These are phyloP conservation scores for Stegophylla sp. DNA, from an alignment of 2,888 invertebrate species.

Conservation along the genomic window DNA sequence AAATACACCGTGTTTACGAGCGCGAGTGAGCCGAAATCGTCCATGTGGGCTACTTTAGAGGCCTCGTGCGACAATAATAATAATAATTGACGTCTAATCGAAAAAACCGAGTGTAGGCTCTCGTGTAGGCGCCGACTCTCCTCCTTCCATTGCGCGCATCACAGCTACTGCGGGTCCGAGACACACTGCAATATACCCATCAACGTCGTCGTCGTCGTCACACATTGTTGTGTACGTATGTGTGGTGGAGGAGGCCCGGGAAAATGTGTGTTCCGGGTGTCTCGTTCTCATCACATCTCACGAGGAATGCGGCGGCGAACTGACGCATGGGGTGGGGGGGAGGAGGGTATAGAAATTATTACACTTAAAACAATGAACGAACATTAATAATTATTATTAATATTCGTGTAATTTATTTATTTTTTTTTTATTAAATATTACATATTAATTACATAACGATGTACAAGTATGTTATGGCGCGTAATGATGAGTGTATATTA, in stretches of 20 bases:
- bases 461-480: not conserved
- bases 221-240: no score
- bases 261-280: not conserved
- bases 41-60: not conserved
- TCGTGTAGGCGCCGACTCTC: not conserved
- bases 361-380: conserved; percentile 2
- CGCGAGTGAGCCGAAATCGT: not conserved
- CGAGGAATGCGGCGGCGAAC: not conserved
- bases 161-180: no score
- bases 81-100: not conserved
- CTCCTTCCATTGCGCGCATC: no score
- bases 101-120: not conserved
- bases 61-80: not conserved
- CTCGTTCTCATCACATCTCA: not conserved
- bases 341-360: not conserved
- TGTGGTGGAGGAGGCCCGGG: not conserved
- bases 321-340: not conserved
- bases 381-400: not conserved
- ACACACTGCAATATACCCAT: no score
- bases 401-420: not conserved
- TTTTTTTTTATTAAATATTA: not conserved
- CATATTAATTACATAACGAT: not conserved
- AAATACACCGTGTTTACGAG: not conserved
- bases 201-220: no score
- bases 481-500: not conserved